A percentile compares a stretch with the other conserved stretches of the same genome.
Conservation (phyloP, 2,888 invertebrate genomes). For the Plebejus anna region DNA sequence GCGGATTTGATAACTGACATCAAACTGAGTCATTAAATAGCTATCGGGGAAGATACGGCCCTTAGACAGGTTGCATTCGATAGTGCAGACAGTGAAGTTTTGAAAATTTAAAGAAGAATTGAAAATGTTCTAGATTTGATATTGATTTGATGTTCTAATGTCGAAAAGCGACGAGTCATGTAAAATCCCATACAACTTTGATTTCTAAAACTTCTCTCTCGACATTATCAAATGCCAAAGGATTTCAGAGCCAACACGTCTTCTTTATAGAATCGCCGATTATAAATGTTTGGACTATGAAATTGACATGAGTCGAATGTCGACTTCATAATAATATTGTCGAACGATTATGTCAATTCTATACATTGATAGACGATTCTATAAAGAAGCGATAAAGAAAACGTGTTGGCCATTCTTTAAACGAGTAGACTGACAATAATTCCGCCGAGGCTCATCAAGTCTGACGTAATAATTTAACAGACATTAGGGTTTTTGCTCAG, state of each 20-base stretch:
- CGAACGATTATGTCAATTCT: background rate
- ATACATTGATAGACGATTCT: background rate
- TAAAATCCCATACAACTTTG: too few relatives aligned
- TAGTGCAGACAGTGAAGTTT: background rate
- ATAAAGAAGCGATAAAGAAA: too few relatives aligned
- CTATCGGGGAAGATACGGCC: constrained; percentile 3
- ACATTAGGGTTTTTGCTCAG: background rate
- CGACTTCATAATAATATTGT: background rate
- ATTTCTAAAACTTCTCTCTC: too few relatives aligned
- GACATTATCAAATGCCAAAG: too few relatives aligned
- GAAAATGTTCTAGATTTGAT: too few relatives aligned
- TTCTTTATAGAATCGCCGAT: background rate
- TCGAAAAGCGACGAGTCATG: background rate
- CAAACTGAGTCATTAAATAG: constrained; percentile 57
- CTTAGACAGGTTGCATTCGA: background rate
- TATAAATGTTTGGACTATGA: background rate
- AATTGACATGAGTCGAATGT: background rate
- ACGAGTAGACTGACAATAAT: background rate
- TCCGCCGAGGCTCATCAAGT: background rate
- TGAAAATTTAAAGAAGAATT: too few relatives aligned
- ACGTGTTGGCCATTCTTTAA: background rate
- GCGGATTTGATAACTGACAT: constrained; percentile 13
- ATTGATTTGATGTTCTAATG: background rate
- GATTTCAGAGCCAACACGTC: background rate
- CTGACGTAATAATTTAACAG: background rate